Conservation (phyloP, 2,113 vertebrate species). For the Chroicocephalus ridibundus region DNA sequence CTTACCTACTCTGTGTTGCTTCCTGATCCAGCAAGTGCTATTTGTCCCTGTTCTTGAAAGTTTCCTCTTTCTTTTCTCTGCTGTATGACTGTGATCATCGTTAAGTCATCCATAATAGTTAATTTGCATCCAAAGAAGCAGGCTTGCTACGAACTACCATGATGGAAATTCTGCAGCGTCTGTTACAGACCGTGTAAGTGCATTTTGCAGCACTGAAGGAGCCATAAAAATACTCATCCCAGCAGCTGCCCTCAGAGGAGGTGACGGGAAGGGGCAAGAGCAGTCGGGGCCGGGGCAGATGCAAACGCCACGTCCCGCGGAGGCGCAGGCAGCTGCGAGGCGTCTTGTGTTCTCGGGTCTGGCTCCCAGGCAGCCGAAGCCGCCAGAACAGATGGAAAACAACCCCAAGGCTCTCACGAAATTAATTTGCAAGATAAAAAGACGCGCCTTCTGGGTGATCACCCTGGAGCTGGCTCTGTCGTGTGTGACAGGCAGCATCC, state of each 20-base stretch:
- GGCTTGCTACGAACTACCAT: neutral
- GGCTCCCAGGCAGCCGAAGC: neutral
- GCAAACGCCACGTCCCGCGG: fast-evolving
- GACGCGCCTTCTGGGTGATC: neutral
- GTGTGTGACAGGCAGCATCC: neutral
- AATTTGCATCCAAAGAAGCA: neutral
- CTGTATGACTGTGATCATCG: neutral
- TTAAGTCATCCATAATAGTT: neutral
- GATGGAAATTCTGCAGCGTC: neutral
- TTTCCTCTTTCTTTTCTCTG: neutral
- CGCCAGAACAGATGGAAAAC: neutral
- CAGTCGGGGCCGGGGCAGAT: neutral
- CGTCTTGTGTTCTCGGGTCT: neutral
- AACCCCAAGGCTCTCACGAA: neutral
- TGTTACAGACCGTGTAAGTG: neutral
- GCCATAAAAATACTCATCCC: neutral
- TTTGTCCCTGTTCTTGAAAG: neutral
- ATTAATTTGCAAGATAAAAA: neutral
- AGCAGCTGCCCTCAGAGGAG: neutral
- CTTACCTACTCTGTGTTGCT: neutral
- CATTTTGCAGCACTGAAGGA: neutral
- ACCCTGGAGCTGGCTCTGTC: neutral
- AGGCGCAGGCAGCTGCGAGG: fast-evolving
- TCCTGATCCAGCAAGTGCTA: neutral
- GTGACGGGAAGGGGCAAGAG: neutral